Evolutionary conservation across 2,797 vertebrate species (phyloP).

Genomic region (Natrix natrix): DNA sequence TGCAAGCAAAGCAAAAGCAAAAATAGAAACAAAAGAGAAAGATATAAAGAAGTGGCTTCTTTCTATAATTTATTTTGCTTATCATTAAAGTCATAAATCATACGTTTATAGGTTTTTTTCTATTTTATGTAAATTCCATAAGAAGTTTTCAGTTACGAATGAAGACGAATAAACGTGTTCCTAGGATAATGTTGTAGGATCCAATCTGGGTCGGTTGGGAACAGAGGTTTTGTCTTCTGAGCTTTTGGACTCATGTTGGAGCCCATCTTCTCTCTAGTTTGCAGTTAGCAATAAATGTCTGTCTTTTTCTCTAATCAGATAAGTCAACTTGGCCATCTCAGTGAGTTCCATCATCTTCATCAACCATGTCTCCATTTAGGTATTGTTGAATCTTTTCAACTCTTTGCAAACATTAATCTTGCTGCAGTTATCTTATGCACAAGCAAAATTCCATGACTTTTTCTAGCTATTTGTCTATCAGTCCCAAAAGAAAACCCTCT

Average conservation of each 20-base stretch:
- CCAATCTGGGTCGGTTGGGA: neutral
- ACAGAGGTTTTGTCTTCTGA: neutral
- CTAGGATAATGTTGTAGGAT: too few relatives aligned
- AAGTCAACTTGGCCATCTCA: neutral
- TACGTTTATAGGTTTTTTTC: neutral
- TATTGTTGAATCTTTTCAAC: neutral
- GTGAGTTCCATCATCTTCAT: neutral
- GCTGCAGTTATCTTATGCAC: neutral
- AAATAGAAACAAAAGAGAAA: neutral
- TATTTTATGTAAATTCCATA: neutral
- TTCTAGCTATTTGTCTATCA: neutral
- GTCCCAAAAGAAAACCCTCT: neutral
- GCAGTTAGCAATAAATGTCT: neutral
- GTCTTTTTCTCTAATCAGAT: neutral
- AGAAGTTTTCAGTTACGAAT: neutral
- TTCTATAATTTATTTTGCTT: neutral
- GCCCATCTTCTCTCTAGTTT: neutral
- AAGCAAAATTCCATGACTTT: neutral
- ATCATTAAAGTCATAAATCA: neutral
- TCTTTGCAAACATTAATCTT: neutral
- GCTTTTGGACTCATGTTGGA: neutral
- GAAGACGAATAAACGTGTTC: neutral
- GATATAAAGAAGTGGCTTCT: neutral
- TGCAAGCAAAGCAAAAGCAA: neutral
- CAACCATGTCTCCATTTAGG: neutral